phyloP scores from a whole-genome alignment of 1,140 invertebrate genomes.

The Hypothenemus hampei region DNA sequence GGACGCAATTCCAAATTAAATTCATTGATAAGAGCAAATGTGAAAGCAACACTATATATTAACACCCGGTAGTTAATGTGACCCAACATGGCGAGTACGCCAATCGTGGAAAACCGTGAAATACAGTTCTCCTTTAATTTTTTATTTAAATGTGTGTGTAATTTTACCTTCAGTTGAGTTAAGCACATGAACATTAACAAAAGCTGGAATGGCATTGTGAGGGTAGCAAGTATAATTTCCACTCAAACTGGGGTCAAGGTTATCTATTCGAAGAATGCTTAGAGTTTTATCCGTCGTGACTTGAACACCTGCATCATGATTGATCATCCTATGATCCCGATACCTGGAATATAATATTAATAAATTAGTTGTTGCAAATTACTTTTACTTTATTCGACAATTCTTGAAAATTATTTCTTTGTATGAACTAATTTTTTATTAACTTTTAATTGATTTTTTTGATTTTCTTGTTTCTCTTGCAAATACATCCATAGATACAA shows the following conservation, averaged over 20 bases:
- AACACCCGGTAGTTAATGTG: no score
- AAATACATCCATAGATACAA: no score
- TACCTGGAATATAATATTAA: slow-evolving; percentile 46
- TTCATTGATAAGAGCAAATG: no score
- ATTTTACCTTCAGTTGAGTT: slow-evolving; percentile 44
- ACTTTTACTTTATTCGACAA: neutral
- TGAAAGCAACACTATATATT: no score
- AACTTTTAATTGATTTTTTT: neutral
- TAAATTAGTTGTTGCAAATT: neutral
- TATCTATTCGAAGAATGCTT: slow-evolving; percentile 52
- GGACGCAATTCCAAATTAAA: no score
- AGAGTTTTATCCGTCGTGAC: slow-evolving; percentile 46
- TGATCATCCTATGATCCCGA: slow-evolving; percentile 66
- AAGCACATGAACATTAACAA: slow-evolving; percentile 63
- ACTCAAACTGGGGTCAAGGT: slow-evolving; percentile 52
- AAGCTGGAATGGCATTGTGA: slow-evolving; percentile 60
- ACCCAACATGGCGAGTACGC: no score
- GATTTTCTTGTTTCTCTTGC: neutral
- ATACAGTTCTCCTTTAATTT: no score
- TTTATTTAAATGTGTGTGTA: no score
- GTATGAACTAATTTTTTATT: neutral
- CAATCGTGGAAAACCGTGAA: no score
- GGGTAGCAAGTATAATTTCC: slow-evolving; percentile 66
- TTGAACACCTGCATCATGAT: slow-evolving; percentile 56
- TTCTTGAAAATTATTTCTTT: neutral